phyloP scores from a whole-genome alignment of 2,888 invertebrate genomes.

The Encarsia formosa region DNA sequence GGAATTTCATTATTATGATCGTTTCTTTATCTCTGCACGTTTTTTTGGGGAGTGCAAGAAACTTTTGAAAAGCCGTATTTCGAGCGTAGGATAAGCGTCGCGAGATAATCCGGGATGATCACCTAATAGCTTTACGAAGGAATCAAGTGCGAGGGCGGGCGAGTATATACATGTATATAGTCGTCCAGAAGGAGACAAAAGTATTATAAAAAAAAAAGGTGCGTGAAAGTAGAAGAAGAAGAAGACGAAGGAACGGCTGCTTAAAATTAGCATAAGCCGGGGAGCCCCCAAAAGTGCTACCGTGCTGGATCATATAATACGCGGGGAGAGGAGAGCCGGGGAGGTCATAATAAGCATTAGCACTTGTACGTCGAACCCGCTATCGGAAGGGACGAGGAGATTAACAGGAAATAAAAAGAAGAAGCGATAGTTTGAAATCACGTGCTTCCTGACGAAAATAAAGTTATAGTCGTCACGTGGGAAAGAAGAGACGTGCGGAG shows the following conservation, averaged over 20 bases:
- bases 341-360: slow-evolving; percentile 9
- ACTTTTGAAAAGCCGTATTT: slow-evolving; percentile 49
- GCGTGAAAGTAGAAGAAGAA: not conserved
- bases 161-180: slow-evolving; percentile 3
- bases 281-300: slow-evolving; percentile 45
- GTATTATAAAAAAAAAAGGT: not conserved
- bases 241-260: slow-evolving; percentile 35
- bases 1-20: no score
- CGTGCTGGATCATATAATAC: slow-evolving; percentile 1
- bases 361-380: slow-evolving; percentile 4
- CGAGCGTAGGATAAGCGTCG: slow-evolving; percentile 42
- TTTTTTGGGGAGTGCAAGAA: slow-evolving; percentile 33
- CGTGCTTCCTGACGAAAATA: no score
- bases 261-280: slow-evolving; percentile 49
- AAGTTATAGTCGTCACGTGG: no score
- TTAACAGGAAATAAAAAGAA: no score
- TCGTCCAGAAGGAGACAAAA: slow-evolving; percentile 2
- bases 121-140: slow-evolving; percentile 51
- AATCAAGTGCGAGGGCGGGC: slow-evolving; percentile 42
- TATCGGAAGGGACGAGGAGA: no score
- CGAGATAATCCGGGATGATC: slow-evolving; percentile 51
- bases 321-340: not conserved
- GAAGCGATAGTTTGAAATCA: no score
- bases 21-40: no score
- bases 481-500: no score